Conservation (phyloP, 2,797 vertebrate genomes). For the Botia kubotai region DNA sequence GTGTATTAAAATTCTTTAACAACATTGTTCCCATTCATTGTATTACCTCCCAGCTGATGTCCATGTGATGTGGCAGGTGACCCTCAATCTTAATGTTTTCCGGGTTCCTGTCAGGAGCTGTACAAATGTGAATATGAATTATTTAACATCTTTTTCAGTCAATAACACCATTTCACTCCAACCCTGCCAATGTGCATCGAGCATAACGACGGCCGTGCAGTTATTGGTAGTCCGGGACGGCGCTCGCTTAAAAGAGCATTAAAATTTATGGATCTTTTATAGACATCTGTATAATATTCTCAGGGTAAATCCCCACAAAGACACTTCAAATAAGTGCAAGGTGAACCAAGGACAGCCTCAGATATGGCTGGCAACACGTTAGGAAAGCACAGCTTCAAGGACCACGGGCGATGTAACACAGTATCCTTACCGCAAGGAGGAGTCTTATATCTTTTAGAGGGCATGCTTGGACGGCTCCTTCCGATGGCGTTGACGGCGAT, state of each 20-base stretch:
- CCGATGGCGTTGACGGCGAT: constrained; percentile 86
- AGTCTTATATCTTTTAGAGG: constrained; percentile 83
- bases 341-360: constrained; percentile 19
- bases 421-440: constrained; percentile 82
- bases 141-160: constrained; percentile 46
- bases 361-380: background rate
- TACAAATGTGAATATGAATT: constrained; percentile 57
- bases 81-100: constrained; percentile 87
- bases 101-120: constrained; percentile 93
- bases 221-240: constrained; percentile 27
- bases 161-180: constrained; percentile 26
- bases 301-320: constrained; percentile 34
- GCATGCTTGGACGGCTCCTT: constrained; percentile 83
- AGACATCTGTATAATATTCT: constrained; percentile 48
- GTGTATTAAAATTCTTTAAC: constrained; percentile 18
- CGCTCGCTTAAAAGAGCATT: constrained; percentile 19
- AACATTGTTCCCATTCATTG: constrained; percentile 13
- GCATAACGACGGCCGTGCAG: constrained; percentile 8
- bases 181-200: constrained; percentile 31
- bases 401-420: constrained; percentile 16
- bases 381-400: constrained; percentile 15
- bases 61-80: constrained; percentile 89
- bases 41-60: constrained; percentile 93
- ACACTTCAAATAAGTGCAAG: constrained; percentile 45
- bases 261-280: constrained; percentile 43